Base-by-base conservation (phyloP, 2,797 vertebrate genomes). In the Acanthopagrus latus region DNA sequence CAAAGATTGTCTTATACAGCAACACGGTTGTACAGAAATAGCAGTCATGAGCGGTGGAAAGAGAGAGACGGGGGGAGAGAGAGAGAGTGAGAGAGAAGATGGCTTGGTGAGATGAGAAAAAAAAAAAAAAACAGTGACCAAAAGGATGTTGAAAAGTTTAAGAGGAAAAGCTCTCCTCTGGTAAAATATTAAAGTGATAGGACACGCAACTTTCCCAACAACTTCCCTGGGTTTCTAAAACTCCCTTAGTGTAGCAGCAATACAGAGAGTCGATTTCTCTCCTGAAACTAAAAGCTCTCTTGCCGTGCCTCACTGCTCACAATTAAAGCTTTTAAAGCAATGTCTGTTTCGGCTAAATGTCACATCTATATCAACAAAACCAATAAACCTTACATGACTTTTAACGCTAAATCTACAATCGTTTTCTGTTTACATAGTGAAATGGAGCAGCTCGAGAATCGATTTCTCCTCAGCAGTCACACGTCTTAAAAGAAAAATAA, bases 151-250 rank as follows among this genome's bases (percentile, higher is more conserved):
- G 80, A 86, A 88, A 86, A 90, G 87, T 86, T 91, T 83, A 69
- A 89, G 72, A 86, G 83, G 70, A 88, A 94, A 92, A 91, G 87
- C 89, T 91, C 85, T 91, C 71, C 64, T 89, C 87, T 93, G 88
- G 80, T 94, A 88, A 93, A 95, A 94, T 94, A 94, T 95, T 95
- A 91, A 93, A 91, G 86, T 76, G 80, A 85, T 82, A 91, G 83
- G 88, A 91, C 92, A 90, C 84, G 78, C 87, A 90, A 92, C 81
- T 89, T 93, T 91, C 64, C 81, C 55, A 76, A 86, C 84, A 87
- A 85, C 84, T 91, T 89, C 78, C 74, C 59, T 73, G 59, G 86
- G 76, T 88, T 88, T 77, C 76, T 76, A 52, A 56, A 78, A 79
- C 71, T 81, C 80, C 71, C 86, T 83, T 71, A 64, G 76, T 17